Evolutionary conservation across 2,888 invertebrate genomes (phyloP), one percentile per base, ranked within the genome.

Genomic region (Thera obeliscata): DNA sequence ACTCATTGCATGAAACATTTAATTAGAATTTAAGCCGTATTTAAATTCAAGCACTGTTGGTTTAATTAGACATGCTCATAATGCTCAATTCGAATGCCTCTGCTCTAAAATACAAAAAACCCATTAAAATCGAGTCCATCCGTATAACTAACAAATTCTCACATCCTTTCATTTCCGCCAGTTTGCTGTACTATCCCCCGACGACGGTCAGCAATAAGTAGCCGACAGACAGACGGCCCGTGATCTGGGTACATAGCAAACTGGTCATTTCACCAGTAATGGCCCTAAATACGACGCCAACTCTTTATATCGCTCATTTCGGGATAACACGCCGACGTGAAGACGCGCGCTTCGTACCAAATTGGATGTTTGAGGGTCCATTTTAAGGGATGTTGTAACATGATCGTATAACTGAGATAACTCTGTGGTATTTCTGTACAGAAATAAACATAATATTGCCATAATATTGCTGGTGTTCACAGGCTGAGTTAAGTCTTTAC

Each of bases 291-390:
- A 61, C 50, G 70, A 66, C 66, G 59, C 56, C 49, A 56, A 64
- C 64, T 72, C 61, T 69, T 72, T 71, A 73, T 61, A 67, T 64
- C 56, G 62, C 54, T 66, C 66, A 66, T 72, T 68, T 50, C 61
- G 59, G 52, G 50, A 64, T 62, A 63, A 65, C 70, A 65, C 64
- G 65, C 62, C 55, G 59, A 58, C 59, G 62, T 68, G 63, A 68
- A 66, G 67, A 68, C 63, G 65, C 56, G 66, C 63, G 67, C 69
- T 68, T 63, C 38, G 60, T 49, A 52, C 58, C 58, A 74, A 70
- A 72, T 72, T 74, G 70, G 69, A 69, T 52, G 55, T 22, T 12
- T 58, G 67, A 67, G 56, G 59, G 66, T 67, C 62, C 59, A 60
- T 46, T 73, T 71, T 69, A 65, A 55, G 55, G 56, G 59, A 46